Evolutionary conservation across 2,113 vertebrate species (phyloP), one percentile per base, ranked within the genome.

Genomic region (Bufo gargarizans): DNA sequence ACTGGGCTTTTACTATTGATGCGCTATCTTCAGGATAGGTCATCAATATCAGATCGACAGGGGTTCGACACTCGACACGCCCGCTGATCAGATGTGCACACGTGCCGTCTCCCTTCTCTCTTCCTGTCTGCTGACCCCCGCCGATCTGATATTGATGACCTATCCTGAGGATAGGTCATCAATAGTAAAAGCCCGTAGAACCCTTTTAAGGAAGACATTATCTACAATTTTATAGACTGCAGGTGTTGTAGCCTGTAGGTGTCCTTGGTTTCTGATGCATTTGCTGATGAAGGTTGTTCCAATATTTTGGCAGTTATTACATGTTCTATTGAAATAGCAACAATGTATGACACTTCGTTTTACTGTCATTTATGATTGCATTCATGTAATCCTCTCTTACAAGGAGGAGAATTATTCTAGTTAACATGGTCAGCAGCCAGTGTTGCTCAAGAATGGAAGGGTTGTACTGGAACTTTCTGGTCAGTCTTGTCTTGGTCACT

Each of bases 141-240:
- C 33, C 33, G 33, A 33, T 33, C 33, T 33, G 33, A 33, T 33
- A 33, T 33, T 33, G 33, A 33, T 33, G 33, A 33, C 33, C 33
- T 33, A 33, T 33, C 33, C 33, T 33, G 33, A 33, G 33, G 33
- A 33, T 33, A 33, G 33, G 33, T 33, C 33, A 33, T 33, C 33
- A 33, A 33, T 33, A 33, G 33, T 33, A 33, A 33, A 33, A 33
- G 33, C 33, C 33, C 33, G 33, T 0, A 33, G 33, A 33, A 33
- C 33, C 33, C 33, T 33, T 33, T 33, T 33, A 33, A 33, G 1
- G 33, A 33, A 74, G 14, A 17, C 43, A 47, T 83, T 69, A 85
- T 89, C 80, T 89, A 90, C 89, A 89, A 88, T 89, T 89, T 33
- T 83, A 90, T 92, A 84, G 63, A 63, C 22, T 67, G 92, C 77